Evolutionary conservation across 2,113 vertebrate genomes (phyloP).

Genomic region (Cinclus cinclus): DNA sequence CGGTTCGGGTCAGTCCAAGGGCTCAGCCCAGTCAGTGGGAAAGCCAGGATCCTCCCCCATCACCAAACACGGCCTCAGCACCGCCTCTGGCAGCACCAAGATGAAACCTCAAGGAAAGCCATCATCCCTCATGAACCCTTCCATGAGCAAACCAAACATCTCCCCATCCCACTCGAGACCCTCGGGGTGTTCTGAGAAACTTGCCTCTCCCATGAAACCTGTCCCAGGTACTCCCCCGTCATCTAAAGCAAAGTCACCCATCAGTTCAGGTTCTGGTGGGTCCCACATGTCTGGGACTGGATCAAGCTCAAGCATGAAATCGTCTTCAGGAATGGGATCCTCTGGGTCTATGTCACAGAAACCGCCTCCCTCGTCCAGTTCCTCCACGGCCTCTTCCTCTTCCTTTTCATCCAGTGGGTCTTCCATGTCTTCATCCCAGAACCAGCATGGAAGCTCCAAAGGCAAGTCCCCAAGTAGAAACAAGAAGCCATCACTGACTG

Average conservation of each 20-base stretch:
- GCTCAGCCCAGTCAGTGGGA: conserved; percentile 88
- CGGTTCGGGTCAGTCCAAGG: conserved; percentile 86
- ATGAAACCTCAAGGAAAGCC: conserved; percentile 95
- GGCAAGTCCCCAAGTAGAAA: conserved; percentile 97
- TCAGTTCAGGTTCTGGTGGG: conserved; percentile 87
- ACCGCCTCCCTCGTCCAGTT: conserved; percentile 81
- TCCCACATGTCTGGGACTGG: conserved; percentile 82
- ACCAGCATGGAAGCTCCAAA: conserved; percentile 87
- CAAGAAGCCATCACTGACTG: conserved; percentile 96
- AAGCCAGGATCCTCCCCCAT: conserved; percentile 94
- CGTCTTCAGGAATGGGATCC: conserved; percentile 83
- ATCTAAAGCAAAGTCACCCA: conserved; percentile 96
- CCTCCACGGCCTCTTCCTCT: conserved; percentile 78
- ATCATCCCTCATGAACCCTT: conserved; percentile 93
- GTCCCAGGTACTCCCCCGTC: conserved; percentile 94
- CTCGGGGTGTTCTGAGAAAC: conserved; percentile 87
- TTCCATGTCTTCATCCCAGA: conserved; percentile 85
- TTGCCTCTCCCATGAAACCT: conserved; percentile 95
- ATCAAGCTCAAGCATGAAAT: conserved; percentile 86
- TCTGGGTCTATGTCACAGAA: conserved; percentile 86
- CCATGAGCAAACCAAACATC: conserved; percentile 94
- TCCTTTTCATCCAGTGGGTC: conserved; percentile 82
- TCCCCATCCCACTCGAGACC: conserved; percentile 96
- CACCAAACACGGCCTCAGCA: conserved; percentile 88
- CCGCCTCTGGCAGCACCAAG: conserved; percentile 84